Evolutionary conservation across 2,113 vertebrate species (phyloP).

Genomic region (Nesospiza acunhae): DNA sequence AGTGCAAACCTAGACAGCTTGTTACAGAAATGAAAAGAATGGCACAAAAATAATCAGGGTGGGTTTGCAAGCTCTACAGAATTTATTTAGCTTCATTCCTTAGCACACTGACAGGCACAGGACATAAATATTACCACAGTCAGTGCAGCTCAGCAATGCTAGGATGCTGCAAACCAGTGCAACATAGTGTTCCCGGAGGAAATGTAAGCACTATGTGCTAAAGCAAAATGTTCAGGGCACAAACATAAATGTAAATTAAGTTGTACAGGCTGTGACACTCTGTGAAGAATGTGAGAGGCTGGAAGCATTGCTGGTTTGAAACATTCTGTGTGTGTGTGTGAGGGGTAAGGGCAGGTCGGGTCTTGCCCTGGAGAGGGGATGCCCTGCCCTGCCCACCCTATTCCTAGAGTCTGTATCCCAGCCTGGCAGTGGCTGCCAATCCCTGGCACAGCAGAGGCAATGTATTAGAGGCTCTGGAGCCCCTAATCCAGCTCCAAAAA

Average conservation of each 20-base stretch:
- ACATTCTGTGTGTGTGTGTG: background rate
- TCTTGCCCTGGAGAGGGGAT: background rate
- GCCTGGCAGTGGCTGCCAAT: too few species aligned
- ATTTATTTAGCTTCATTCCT: background rate
- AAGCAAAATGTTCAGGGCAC: background rate
- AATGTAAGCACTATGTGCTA: background rate
- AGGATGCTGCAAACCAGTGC: background rate
- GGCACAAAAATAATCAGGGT: background rate
- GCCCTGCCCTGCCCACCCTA: background rate
- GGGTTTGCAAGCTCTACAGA: background rate
- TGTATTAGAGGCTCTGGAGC: background rate
- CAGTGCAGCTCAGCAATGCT: background rate
- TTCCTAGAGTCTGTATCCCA: background rate
- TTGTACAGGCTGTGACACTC: background rate
- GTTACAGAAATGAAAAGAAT: background rate
- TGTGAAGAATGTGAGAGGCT: background rate
- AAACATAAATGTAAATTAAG: background rate
- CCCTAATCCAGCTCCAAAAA: background rate
- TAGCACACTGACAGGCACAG: background rate
- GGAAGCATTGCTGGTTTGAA: background rate
- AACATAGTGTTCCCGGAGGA: background rate
- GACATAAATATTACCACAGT: background rate
- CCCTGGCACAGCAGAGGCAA: background rate
- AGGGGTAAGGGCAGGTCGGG: background rate
- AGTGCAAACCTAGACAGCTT: background rate